Conservation (phyloP, 2,888 invertebrate species). For the Andrena fulva region DNA sequence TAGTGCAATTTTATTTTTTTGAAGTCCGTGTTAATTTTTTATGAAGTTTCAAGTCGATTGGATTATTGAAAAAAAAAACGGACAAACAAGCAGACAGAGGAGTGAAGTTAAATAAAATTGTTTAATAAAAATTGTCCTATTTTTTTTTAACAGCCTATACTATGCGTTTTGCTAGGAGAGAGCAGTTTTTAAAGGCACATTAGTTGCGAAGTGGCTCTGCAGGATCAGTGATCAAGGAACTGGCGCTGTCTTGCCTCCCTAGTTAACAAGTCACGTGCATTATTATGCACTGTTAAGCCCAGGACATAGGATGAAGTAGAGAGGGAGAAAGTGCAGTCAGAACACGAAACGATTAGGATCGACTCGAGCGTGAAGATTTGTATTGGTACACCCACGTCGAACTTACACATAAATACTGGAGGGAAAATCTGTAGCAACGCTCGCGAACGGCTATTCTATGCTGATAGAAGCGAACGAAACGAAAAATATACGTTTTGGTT, state of each 20-base stretch:
- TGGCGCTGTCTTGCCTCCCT: slow-evolving; percentile 19
- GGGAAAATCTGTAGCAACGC: slow-evolving; percentile 41
- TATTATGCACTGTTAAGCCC: slow-evolving; percentile 44
- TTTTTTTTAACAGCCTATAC: no score
- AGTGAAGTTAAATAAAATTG: no score
- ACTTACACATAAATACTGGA: slow-evolving; percentile 45
- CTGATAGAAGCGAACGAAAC: not conserved
- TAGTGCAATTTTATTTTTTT: no score
- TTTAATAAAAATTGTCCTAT: no score
- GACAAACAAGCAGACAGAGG: no score
- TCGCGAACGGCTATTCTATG: not conserved
- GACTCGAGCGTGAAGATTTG: slow-evolving; percentile 26
- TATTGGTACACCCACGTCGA: slow-evolving; percentile 49
- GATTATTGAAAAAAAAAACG: no score
- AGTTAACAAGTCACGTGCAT: slow-evolving; percentile 49
- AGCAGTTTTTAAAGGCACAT: no score
- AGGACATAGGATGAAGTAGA: slow-evolving; percentile 11
- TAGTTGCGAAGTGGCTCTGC: no score
- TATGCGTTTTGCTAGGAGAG: no score
- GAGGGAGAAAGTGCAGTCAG: slow-evolving; percentile 29
- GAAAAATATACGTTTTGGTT: not conserved
- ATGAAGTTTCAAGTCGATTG: no score
- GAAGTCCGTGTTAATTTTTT: no score
- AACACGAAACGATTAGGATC: slow-evolving; percentile 54
- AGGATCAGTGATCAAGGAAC: slow-evolving; percentile 1